These are phyloP conservation scores for Acridotheres tristis DNA, from an alignment of 2,797 vertebrate species.

Conservation along the genomic window DNA sequence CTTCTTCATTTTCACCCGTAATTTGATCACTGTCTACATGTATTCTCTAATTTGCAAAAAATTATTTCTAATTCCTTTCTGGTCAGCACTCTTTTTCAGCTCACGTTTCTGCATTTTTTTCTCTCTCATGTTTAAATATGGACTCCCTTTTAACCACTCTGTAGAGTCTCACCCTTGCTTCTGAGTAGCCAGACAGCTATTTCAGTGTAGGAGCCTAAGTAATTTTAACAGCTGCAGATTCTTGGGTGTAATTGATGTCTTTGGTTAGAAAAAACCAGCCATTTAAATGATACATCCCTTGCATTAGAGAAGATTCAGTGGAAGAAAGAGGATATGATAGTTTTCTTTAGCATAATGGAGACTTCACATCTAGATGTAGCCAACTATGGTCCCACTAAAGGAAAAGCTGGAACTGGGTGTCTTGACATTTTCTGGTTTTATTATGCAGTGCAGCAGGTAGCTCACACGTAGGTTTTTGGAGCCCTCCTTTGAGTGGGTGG, in stretches of 20 bases:
- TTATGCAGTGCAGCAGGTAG: neutral
- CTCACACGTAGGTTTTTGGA: neutral
- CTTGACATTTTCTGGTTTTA: neutral
- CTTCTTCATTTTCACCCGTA: fast-evolving
- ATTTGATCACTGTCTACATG: neutral
- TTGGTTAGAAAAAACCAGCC: neutral
- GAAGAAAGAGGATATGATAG: neutral
- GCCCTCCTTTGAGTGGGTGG: neutral
- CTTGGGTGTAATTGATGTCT: slow-evolving; percentile 22
- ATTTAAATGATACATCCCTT: neutral
- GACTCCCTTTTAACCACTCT: neutral
- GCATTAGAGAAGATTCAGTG: neutral
- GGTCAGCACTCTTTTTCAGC: neutral
- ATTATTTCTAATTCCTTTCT: neutral
- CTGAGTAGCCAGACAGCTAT: slow-evolving; percentile 25
- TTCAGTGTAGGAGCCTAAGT: slow-evolving; percentile 2
- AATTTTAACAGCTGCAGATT: slow-evolving; percentile 53
- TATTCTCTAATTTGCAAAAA: neutral
- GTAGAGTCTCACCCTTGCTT: neutral
- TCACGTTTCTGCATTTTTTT: neutral
- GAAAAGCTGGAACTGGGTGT: neutral
- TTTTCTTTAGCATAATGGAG: neutral
- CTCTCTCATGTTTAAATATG: neutral
- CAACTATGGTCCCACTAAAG: neutral
- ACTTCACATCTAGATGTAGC: neutral